phyloP scores from a whole-genome alignment of 2,888 invertebrate species.

The Hofmannophila pseudospretella region DNA sequence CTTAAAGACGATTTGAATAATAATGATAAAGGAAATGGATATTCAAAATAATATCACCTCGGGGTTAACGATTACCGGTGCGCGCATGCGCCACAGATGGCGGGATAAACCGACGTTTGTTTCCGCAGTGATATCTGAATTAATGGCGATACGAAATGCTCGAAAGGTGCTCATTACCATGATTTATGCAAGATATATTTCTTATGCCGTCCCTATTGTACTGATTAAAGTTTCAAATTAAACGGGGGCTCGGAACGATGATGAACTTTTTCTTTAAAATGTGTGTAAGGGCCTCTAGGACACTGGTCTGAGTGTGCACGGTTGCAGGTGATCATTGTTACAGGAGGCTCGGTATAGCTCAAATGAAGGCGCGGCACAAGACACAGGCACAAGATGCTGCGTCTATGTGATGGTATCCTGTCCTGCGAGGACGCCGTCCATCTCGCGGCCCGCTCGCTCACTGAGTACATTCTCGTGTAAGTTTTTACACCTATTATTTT shows the following conservation, averaged over 20 bases:
- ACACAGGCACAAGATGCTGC: too few species aligned
- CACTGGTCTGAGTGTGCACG: slow-evolving; percentile 18
- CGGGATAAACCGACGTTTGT: slow-evolving; percentile 76
- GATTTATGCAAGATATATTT: slow-evolving; percentile 75
- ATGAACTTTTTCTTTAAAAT: slow-evolving; percentile 26
- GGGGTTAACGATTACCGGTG: slow-evolving; percentile 77
- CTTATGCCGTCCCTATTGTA: slow-evolving; percentile 52
- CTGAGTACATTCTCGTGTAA: slow-evolving; percentile 79
- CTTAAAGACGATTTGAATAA: slow-evolving; percentile 65
- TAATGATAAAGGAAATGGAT: slow-evolving; percentile 71
- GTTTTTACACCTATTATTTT: slow-evolving; percentile 79
- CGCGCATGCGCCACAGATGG: slow-evolving; percentile 75
- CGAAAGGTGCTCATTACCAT: slow-evolving; percentile 77
- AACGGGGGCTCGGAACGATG: slow-evolving; percentile 20
- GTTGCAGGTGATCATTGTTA: not conserved
- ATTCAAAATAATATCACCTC: slow-evolving; percentile 78
- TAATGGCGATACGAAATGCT: slow-evolving; percentile 74
- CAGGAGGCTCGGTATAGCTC: too few species aligned
- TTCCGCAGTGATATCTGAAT: slow-evolving; percentile 79
- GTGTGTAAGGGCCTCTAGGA: slow-evolving; percentile 24
- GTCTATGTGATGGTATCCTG: slow-evolving; percentile 10
- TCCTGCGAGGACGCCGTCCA: slow-evolving; percentile 69
- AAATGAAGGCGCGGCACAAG: too few species aligned
- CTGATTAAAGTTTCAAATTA: slow-evolving; percentile 50
- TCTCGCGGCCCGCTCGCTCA: slow-evolving; percentile 67